A percentile compares a stretch with the other conserved stretches of the same genome.
Conservation (phyloP, 1,140 invertebrate genomes). For the Bombyx mandarina region DNA sequence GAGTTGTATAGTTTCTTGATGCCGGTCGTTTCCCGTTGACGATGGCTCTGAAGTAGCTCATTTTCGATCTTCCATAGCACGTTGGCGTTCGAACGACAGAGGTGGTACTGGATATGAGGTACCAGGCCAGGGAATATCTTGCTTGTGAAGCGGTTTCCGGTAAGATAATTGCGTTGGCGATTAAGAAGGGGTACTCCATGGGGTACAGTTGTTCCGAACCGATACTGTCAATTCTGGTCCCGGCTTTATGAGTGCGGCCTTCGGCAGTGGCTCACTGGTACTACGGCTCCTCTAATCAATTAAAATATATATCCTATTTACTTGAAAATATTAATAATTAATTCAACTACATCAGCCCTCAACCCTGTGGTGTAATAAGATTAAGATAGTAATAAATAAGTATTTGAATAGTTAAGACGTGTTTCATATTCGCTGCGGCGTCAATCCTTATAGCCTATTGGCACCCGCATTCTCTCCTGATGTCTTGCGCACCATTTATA, state of each 20-base stretch:
- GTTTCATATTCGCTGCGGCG: too few species aligned
- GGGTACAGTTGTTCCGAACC: slow-evolving; percentile 26
- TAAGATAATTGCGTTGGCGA: slow-evolving; percentile 38
- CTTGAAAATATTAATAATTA: too few species aligned
- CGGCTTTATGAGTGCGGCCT: slow-evolving; percentile 14
- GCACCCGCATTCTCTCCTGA: too few species aligned
- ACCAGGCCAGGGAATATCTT: slow-evolving; percentile 37
- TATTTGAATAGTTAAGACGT: too few species aligned
- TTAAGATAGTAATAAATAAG: too few species aligned
- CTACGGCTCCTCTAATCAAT: slow-evolving; percentile 61
- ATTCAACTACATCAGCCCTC: too few species aligned
- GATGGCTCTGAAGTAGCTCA: slow-evolving; percentile 82
- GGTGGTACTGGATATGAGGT: slow-evolving; percentile 50
- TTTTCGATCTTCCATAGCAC: slow-evolving; percentile 78
- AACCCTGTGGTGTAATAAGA: too few species aligned
- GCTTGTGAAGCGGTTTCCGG: slow-evolving; percentile 49
- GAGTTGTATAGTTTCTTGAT: slow-evolving; percentile 89
- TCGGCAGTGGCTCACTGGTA: slow-evolving; percentile 20
- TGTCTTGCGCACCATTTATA: too few species aligned
- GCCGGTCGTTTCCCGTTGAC: slow-evolving; percentile 84
- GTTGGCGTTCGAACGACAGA: slow-evolving; percentile 54
- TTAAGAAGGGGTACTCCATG: slow-evolving; percentile 47
- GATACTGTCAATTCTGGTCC: slow-evolving; percentile 19
- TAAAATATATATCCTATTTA: too few species aligned
- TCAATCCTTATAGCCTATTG: too few species aligned